Base-by-base conservation (phyloP, 2,888 invertebrate genomes). In the Fragum sueziense region DNA sequence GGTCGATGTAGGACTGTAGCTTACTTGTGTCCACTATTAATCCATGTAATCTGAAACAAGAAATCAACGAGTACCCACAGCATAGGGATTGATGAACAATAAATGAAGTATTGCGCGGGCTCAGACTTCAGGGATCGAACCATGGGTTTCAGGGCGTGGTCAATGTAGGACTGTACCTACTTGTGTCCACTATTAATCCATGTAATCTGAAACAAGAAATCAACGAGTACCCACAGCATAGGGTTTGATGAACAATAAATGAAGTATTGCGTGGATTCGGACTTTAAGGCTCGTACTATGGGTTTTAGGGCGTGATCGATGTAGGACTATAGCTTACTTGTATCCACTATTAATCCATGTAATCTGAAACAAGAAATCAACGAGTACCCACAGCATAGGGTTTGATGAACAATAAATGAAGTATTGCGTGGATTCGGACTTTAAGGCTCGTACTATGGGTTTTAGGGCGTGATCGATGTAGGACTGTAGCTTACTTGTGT, bases 111-210 rank as follows among this genome's bases (percentile, higher is more conserved):
- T 41, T 41, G 86, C 20, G 89, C 89, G 0, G 87, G 89, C 34
- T 88, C 82, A 62, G 82, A 80, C 74, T 88, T 89, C 65, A 90
- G 82, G 0, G 84, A 87, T 6, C 68, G 80, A 3, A 90, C 90
- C 87, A 88, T 86, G 7, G 90, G 90, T 25, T 85, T 84, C 34
- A 91, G 80, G 27, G 88, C 90, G 11, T 89, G 77, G 79, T 88
- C 82, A 17, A 91, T 85, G 76, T 91, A 91, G 27, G 87, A 85
- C 78, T 89, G 86, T 37, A 91, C 85, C 90, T 91, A 47, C 68
- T 65, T 0, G 88, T 83, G 77, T 90, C 90, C 31, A 62, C 83
- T 17, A 87, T 80, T 37, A 89, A 71, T 14, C 87, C 87, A 41
- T 85, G 34, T 14, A 86, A 74, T 34, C 79, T 76, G 47, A 22